Percentiles rank a stretch among this genome's conserved stretches.
Evolutionary conservation across 1,140 invertebrate genomes (phyloP).

Genomic region (Drosophila santomea): DNA sequence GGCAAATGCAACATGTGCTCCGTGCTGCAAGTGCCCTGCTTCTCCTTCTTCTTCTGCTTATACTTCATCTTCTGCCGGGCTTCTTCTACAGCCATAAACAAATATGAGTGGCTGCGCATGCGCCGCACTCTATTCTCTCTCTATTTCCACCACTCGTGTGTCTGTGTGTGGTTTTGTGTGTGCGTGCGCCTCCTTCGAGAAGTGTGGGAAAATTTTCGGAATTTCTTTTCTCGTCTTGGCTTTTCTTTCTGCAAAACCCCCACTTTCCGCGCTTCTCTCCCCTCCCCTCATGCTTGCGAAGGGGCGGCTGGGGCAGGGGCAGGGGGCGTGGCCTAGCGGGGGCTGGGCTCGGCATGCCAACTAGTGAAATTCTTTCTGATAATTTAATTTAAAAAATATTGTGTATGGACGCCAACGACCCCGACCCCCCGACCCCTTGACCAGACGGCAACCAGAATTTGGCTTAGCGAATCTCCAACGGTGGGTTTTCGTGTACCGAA

Average conservation of each 20-base stretch:
- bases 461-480: constrained; percentile 42
- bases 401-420: constrained; percentile 65
- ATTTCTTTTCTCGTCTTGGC: constrained; percentile 68
- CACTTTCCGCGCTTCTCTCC: not conserved
- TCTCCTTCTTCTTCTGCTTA: constrained; percentile 18
- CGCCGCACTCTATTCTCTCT: constrained; percentile 29
- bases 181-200: constrained; percentile 54
- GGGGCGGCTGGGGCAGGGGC: constrained; percentile 13
- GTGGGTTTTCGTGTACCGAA: constrained; percentile 52
- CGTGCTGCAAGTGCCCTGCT: constrained; percentile 23
- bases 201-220: constrained; percentile 81
- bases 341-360: constrained; percentile 69
- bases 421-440: constrained; percentile 74
- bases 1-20: constrained; percentile 80
- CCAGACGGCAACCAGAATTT: constrained; percentile 55
- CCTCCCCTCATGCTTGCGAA: not conserved
- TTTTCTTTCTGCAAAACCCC: constrained; percentile 17
- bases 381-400: constrained; percentile 82
- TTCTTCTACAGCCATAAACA: constrained; percentile 72
- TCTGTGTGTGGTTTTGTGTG: constrained; percentile 5
- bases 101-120: constrained; percentile 72
- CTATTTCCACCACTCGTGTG: not conserved
- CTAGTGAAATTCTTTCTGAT: constrained; percentile 82
- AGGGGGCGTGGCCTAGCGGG: constrained; percentile 29
- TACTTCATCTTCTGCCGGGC: constrained; percentile 14